Percentiles rank a stretch among this genome's conserved stretches.
phyloP scores from a whole-genome alignment of 2,797 vertebrate species.

The Morus bassanus region DNA sequence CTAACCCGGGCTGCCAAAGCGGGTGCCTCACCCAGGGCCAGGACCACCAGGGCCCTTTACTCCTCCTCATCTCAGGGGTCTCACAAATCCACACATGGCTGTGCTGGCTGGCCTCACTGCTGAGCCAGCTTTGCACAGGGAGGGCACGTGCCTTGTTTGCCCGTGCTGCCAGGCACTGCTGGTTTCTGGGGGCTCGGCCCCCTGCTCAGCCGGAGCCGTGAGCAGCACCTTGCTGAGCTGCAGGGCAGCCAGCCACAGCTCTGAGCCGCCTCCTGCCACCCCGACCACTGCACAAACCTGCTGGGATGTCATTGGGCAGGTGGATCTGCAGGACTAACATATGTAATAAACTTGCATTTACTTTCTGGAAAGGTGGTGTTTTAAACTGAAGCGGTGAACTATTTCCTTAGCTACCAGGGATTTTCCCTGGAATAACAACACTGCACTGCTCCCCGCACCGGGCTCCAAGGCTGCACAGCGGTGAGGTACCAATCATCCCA shows the following conservation, averaged over 20 bases:
- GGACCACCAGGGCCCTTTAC: background rate
- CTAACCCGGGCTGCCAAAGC: background rate
- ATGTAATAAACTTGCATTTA: background rate
- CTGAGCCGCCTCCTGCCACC: background rate
- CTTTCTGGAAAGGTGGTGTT: background rate
- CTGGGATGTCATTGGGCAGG: rapidly evolving
- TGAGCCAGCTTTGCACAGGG: background rate
- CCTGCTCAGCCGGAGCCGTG: background rate
- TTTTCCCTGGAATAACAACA: background rate
- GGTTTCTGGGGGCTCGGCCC: background rate
- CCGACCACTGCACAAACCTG: background rate
- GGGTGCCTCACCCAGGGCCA: rapidly evolving
- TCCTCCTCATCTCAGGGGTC: background rate
- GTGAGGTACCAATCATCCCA: too few species aligned
- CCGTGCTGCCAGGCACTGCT: rapidly evolving
- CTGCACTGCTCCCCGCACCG: rapidly evolving
- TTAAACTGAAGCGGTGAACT: background rate
- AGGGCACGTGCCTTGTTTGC: background rate
- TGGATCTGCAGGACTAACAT: rapidly evolving
- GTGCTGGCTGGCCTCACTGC: rapidly evolving
- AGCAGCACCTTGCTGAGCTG: background rate
- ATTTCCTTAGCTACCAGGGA: background rate
- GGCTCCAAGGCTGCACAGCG: background rate
- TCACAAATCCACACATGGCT: rapidly evolving
- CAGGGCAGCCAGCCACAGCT: background rate